phyloP scores from a whole-genome alignment of 1,140 invertebrate species.

The Temnothorax curvispinosus region DNA sequence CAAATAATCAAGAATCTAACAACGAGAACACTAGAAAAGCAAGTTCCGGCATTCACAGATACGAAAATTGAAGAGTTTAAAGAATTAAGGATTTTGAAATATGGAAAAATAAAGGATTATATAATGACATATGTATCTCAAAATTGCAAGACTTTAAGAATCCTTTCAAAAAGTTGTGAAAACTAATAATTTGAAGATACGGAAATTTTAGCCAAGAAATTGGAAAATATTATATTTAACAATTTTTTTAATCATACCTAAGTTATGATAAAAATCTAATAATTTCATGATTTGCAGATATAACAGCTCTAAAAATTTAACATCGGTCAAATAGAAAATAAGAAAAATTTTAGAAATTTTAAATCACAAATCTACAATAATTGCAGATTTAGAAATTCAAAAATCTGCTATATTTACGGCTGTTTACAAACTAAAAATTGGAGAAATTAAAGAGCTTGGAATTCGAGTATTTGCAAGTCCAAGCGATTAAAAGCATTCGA shows the following conservation, averaged over 20 bases:
- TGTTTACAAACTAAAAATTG: background rate
- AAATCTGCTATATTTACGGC: background rate
- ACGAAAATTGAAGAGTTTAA: constrained; percentile 6
- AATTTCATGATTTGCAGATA: background rate
- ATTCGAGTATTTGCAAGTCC: background rate
- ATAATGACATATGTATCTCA: background rate
- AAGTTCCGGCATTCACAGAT: background rate
- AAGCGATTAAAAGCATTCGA: constrained; percentile 20
- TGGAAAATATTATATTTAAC: constrained; percentile 8
- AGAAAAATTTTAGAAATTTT: background rate
- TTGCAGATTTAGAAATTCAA: background rate
- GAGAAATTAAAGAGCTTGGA: background rate
- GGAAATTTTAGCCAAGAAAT: background rate
- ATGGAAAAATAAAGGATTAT: constrained; percentile 6
- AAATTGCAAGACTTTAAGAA: constrained; percentile 1
- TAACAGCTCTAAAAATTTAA: background rate
- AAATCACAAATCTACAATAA: background rate
- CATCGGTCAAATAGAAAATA: background rate
- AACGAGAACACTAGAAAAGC: constrained; percentile 8
- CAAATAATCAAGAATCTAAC: background rate
- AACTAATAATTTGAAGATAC: background rate
- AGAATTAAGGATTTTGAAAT: background rate
- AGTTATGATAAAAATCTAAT: background rate
- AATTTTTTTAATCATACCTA: background rate
- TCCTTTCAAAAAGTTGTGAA: background rate